Percentiles rank a stretch among this genome's conserved stretches.
These are phyloP conservation scores for Coptodon bakossiorum DNA, from an alignment of 2,113 vertebrate species.

Conservation along the genomic window DNA sequence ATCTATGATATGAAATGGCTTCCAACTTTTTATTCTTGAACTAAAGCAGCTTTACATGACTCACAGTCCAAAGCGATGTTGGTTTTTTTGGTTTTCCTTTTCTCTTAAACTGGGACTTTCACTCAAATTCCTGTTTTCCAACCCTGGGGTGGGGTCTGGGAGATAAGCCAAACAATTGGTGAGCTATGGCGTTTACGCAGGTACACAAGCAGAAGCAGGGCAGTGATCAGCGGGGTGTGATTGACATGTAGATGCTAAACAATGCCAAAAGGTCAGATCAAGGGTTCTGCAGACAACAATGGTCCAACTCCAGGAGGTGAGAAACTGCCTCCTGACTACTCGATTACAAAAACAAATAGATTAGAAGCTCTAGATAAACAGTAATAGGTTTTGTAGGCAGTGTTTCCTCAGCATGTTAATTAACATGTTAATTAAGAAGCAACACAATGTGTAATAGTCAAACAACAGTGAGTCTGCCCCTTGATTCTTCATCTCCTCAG, in stretches of 20 bases:
- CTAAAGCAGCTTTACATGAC: neutral
- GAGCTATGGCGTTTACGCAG: neutral
- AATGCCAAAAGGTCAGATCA: neutral
- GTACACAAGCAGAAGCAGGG: neutral
- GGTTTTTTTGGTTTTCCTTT: fast-evolving
- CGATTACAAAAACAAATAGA: neutral
- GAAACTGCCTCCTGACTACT: neutral
- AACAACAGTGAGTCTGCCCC: neutral
- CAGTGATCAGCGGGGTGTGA: neutral
- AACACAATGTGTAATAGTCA: neutral
- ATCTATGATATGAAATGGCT: neutral
- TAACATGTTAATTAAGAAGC: neutral
- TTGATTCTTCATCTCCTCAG: neutral
- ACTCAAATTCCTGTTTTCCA: fast-evolving
- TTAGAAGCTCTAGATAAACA: neutral
- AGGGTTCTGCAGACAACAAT: neutral
- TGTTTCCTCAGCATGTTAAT: neutral
- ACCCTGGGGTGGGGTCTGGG: neutral
- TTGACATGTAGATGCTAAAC: neutral
- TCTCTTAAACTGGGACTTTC: neutral
- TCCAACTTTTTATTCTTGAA: neutral
- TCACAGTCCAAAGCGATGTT: fast-evolving
- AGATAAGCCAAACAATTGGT: neutral
- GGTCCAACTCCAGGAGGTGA: neutral
- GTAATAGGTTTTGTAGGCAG: neutral